These are phyloP conservation scores for Trachelus troglodyta DNA, from an alignment of 2,888 invertebrate species.

Conservation along the genomic window DNA sequence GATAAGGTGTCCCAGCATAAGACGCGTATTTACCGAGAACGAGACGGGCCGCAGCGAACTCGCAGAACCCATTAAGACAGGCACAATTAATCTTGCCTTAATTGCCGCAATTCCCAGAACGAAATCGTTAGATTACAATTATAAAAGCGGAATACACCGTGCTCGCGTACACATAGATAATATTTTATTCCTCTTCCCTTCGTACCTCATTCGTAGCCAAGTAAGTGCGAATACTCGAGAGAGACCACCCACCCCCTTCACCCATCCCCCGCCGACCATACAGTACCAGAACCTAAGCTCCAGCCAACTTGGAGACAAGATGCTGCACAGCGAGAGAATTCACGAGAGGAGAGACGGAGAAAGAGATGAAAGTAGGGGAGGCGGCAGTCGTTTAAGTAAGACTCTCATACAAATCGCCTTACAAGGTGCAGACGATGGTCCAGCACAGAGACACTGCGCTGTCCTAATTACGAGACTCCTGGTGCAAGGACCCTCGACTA, in stretches of 20 bases:
- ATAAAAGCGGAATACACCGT: background rate
- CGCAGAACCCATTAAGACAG: slow-evolving; percentile 6
- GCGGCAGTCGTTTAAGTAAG: background rate
- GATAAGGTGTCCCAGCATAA: background rate
- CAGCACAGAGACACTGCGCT: background rate
- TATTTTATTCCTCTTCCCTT: slow-evolving; percentile 1
- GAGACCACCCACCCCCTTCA: background rate
- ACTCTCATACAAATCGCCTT: background rate
- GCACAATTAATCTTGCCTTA: slow-evolving; percentile 6
- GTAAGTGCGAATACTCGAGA: background rate
- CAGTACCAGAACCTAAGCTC: background rate
- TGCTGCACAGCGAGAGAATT: background rate
- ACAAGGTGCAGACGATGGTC: background rate
- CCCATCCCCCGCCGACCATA: background rate
- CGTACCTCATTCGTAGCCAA: background rate
- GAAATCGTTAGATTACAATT: slow-evolving; percentile 8
- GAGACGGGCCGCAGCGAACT: background rate
- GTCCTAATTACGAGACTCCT: background rate
- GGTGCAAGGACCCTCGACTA: background rate
- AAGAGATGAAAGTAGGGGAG: background rate
- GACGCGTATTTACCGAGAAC: slow-evolving; percentile 1
- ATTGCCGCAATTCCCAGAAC: slow-evolving; percentile 6
- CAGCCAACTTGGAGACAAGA: background rate
- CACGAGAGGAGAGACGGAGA: background rate
- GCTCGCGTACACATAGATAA: background rate